Evolutionary conservation across 2,797 vertebrate genomes (phyloP).

Genomic region (Fratercula arctica): DNA sequence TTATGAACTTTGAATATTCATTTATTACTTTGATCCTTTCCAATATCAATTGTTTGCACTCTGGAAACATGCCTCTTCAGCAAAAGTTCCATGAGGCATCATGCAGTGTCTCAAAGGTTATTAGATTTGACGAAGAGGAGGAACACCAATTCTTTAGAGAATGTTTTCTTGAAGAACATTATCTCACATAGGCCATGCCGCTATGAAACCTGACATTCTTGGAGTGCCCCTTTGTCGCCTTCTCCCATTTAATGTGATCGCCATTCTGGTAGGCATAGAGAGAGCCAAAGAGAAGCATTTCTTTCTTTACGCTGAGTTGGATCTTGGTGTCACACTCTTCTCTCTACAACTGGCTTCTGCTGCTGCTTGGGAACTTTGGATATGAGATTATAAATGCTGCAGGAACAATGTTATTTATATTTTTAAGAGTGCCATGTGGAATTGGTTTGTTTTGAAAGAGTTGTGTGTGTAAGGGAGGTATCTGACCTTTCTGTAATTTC

Average conservation of each 20-base stretch:
- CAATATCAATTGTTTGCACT: neutral
- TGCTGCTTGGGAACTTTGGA: neutral
- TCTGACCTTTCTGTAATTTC: constrained; percentile 18
- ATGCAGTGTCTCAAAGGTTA: neutral
- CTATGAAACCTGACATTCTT: neutral
- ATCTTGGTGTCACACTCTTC: neutral
- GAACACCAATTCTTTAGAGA: neutral
- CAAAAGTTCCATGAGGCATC: neutral
- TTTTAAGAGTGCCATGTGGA: neutral
- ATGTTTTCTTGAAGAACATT: neutral
- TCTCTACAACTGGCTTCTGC: neutral
- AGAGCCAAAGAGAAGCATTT: neutral
- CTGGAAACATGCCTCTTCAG: neutral
- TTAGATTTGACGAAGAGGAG: neutral
- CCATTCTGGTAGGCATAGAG: neutral
- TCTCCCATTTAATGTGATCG: constrained; percentile 2
- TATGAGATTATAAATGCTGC: neutral
- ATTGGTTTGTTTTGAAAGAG: neutral
- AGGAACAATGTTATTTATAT: neutral
- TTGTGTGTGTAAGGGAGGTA: neutral
- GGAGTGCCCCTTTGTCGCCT: neutral
- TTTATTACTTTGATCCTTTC: neutral
- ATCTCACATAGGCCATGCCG: neutral
- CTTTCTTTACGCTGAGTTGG: neutral
- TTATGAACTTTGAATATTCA: neutral